phyloP scores from a whole-genome alignment of 2,797 vertebrate species.

The Eulemur mongoz region DNA sequence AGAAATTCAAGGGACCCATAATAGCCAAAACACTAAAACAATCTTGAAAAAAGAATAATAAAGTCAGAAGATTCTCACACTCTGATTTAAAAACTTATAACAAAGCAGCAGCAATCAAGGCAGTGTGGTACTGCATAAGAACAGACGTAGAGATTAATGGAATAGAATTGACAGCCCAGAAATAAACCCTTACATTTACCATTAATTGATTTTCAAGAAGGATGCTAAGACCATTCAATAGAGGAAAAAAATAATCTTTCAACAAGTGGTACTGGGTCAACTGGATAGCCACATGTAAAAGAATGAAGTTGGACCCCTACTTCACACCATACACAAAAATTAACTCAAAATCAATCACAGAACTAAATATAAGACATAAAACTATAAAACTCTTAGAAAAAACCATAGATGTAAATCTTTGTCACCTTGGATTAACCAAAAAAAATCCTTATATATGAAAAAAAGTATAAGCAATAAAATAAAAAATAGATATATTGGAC shows the following conservation, averaged over 20 bases:
- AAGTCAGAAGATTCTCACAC: background rate
- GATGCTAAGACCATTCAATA: background rate
- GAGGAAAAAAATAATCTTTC: background rate
- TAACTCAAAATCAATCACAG: background rate
- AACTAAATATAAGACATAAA: background rate
- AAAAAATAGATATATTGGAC: background rate
- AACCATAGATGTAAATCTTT: conserved; percentile 22
- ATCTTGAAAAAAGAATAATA: background rate
- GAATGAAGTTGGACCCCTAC: background rate
- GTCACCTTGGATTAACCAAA: background rate
- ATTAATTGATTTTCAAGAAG: background rate
- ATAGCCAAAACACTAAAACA: conserved; percentile 41
- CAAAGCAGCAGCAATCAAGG: background rate
- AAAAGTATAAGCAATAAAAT: background rate
- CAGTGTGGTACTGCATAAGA: background rate
- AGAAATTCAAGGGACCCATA: background rate
- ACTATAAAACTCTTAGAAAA: conserved; percentile 26
- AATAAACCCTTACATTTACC: background rate
- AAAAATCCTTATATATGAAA: background rate
- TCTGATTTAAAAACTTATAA: conserved; percentile 15
- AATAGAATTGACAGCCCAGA: background rate
- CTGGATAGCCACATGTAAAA: background rate
- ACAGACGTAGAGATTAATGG: background rate
- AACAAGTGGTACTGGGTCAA: background rate
- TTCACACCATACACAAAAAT: background rate